Conservation (phyloP, 2,113 vertebrate species). For the Delphinapterus leucas region DNA sequence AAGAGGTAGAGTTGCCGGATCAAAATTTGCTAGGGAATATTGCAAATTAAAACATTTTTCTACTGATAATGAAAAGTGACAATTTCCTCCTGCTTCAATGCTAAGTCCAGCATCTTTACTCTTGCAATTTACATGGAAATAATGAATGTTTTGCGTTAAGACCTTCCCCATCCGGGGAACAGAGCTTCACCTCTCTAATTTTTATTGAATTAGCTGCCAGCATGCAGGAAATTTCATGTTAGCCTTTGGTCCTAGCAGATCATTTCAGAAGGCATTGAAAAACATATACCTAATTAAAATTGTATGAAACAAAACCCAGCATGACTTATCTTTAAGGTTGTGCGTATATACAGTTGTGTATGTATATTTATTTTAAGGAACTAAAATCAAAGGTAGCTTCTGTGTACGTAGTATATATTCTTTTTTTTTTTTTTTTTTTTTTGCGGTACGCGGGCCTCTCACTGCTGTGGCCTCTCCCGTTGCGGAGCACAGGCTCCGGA, state of each 20-base stretch:
- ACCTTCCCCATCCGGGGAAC: not conserved
- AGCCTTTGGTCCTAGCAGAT: not conserved
- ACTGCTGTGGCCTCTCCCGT: too few species aligned
- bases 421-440: not conserved
- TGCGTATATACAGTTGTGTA: not conserved
- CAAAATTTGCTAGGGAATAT: slow-evolving; percentile 47
- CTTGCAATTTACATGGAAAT: slow-evolving; percentile 44
- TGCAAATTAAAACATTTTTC: slow-evolving; percentile 56
- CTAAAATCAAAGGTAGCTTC: not conserved
- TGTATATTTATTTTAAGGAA: slow-evolving; percentile 30
- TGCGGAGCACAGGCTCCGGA: too few species aligned
- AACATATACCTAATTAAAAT: slow-evolving; percentile 14
- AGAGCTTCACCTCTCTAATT: slow-evolving; percentile 50
- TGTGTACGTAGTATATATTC: not conserved
- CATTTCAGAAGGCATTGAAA: not conserved
- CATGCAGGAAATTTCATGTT: slow-evolving; percentile 49
- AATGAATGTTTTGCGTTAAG: slow-evolving; percentile 54
- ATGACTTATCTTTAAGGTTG: not conserved
- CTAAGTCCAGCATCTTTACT: slow-evolving; percentile 25
- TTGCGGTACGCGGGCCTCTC: too few species aligned
- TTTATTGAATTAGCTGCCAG: slow-evolving; percentile 56
- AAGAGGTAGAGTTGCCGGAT: not conserved
- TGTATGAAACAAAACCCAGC: not conserved
- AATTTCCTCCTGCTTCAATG: slow-evolving; percentile 47
- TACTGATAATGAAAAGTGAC: slow-evolving; percentile 52